Percentiles rank a stretch among this genome's conserved stretches.
phyloP scores from a whole-genome alignment of 2,797 vertebrate genomes.

The Lithobates pipiens region DNA sequence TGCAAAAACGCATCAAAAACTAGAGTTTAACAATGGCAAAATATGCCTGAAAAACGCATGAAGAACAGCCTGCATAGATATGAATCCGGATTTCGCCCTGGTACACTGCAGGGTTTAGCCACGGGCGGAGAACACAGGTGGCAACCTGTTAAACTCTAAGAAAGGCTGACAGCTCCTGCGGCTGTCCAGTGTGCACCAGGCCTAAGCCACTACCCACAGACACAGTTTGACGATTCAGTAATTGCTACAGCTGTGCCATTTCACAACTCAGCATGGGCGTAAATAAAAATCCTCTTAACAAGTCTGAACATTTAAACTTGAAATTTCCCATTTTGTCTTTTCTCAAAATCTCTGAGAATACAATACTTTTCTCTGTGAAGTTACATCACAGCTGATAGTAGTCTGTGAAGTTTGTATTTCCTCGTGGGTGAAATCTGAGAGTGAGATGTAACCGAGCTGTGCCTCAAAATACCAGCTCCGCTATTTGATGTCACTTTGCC shows the following conservation, averaged over 20 bases:
- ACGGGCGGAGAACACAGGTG: too few relatives aligned
- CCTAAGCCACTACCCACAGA: too few relatives aligned
- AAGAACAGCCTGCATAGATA: too few relatives aligned
- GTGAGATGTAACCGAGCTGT: slow-evolving; percentile 41
- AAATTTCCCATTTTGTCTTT: not conserved
- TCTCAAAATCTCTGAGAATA: not conserved
- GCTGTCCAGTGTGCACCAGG: not conserved
- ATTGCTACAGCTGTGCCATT: not conserved
- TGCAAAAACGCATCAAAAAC: too few relatives aligned
- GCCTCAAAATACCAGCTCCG: slow-evolving; percentile 40
- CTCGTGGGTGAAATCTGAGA: slow-evolving; percentile 46
- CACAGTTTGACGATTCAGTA: not conserved
- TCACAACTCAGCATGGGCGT: not conserved
- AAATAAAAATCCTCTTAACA: not conserved
- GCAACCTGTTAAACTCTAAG: too few relatives aligned
- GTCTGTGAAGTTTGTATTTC: slow-evolving; percentile 44
- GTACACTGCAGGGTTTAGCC: too few relatives aligned
- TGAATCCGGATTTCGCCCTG: too few relatives aligned
- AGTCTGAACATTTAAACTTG: not conserved
- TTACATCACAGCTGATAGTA: slow-evolving; percentile 38
- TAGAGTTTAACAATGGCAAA: too few relatives aligned
- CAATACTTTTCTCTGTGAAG: slow-evolving; percentile 14
- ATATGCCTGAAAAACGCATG: too few relatives aligned
- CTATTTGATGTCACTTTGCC: slow-evolving; percentile 45
- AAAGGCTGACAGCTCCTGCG: too few relatives aligned